Evolutionary conservation across 2,113 vertebrate genomes (phyloP).

Genomic region (Hippocampus barbouri): DNA sequence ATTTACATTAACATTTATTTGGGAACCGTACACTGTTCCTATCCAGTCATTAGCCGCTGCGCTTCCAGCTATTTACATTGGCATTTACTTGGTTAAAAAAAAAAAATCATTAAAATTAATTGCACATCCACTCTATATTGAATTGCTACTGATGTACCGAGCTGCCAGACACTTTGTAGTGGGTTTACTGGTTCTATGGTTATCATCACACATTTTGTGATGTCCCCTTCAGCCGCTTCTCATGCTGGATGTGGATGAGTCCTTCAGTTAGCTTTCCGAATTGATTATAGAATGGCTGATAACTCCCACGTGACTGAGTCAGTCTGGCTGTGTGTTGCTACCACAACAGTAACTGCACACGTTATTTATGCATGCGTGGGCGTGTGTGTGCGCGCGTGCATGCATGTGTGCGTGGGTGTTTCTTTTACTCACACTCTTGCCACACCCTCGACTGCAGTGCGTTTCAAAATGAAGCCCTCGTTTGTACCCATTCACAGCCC

Average conservation of each 20-base stretch:
- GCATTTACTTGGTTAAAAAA: background rate
- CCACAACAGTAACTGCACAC: conserved; percentile 12
- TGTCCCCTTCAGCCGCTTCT: background rate
- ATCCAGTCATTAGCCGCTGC: background rate
- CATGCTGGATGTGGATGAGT: conserved; percentile 27
- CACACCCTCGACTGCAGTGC: conserved; percentile 59
- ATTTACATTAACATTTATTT: background rate
- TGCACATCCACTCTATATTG: background rate
- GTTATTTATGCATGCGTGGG: conserved; percentile 17
- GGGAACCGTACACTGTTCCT: background rate
- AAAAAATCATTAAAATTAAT: too few relatives aligned
- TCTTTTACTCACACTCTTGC: conserved; percentile 52
- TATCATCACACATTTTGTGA: background rate
- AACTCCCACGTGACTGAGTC: conserved; percentile 40
- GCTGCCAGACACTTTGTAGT: background rate
- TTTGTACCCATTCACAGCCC: conserved; percentile 28
- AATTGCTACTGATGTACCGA: background rate
- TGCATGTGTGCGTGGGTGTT: conserved; percentile 4
- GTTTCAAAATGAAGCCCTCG: conserved; percentile 65
- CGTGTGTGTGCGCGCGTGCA: conserved; percentile 7
- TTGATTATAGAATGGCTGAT: conserved; percentile 32
- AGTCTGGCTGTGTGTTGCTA: conserved; percentile 29
- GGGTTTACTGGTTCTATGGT: background rate
- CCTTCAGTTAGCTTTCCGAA: background rate
- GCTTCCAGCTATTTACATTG: background rate